A percentile compares a stretch with the other conserved stretches of the same genome.
Conservation (phyloP, 2,888 invertebrate species). For the Eupithecia centaureata region DNA sequence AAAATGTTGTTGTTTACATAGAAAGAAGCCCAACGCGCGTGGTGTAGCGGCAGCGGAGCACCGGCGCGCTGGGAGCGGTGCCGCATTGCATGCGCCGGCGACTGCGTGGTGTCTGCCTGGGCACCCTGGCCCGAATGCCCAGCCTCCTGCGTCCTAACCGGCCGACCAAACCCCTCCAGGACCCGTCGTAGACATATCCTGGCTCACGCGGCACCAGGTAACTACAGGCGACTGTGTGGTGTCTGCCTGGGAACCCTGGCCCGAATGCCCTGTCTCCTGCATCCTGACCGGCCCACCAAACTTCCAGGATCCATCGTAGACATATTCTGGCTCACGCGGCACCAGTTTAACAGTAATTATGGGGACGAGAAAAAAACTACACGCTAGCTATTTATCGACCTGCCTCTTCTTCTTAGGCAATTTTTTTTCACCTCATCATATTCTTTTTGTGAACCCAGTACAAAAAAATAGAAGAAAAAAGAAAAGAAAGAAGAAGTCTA, state of each 20-base stretch:
- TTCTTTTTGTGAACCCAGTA: not conserved
- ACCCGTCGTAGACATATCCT: slow-evolving; percentile 46
- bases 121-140: slow-evolving; percentile 83
- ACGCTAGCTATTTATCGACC: too few species aligned
- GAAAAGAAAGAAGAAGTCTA: too few species aligned
- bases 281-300: slow-evolving; percentile 61
- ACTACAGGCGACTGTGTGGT: not conserved
- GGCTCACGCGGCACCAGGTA: slow-evolving; percentile 12
- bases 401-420: not conserved
- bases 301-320: slow-evolving; percentile 59
- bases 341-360: too few species aligned
- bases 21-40: slow-evolving; percentile 81
- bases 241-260: slow-evolving; percentile 85
- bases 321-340: slow-evolving; percentile 7
- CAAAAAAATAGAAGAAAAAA: too few species aligned
- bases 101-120: slow-evolving; percentile 88
- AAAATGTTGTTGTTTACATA: slow-evolving; percentile 40
- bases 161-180: slow-evolving; percentile 61
- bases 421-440: not conserved
- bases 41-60: slow-evolving; percentile 77
- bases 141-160: slow-evolving; percentile 66
- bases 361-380: too few species aligned
- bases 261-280: slow-evolving; percentile 74
- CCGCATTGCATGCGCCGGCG: slow-evolving; percentile 86
- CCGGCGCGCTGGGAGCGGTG: slow-evolving; percentile 83